Conservation (phyloP, 2,888 invertebrate species). For the Lepidochrysops patricia region DNA sequence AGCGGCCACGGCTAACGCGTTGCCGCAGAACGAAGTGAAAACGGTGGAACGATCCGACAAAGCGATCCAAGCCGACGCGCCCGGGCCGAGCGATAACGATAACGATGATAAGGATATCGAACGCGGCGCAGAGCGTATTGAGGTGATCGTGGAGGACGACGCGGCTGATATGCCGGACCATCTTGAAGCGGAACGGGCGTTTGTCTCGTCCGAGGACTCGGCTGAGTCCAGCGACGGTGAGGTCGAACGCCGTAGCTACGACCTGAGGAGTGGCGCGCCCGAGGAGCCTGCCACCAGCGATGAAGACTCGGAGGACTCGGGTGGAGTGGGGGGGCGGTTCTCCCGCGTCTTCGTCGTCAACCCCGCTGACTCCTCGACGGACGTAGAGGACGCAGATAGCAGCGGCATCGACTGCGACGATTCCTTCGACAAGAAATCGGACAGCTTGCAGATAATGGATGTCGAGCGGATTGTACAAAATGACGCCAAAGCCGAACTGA, state of each 20-base stretch:
- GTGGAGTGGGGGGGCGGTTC: conserved; percentile 73
- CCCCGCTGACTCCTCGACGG: conserved; percentile 75
- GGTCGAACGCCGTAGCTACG: conserved; percentile 60
- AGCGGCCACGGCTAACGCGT: conserved; percentile 54
- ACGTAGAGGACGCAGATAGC: conserved; percentile 74
- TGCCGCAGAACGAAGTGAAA: conserved; percentile 55
- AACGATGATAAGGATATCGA: conserved; percentile 54
- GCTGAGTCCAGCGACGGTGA: conserved; percentile 60
- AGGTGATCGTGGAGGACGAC: conserved; percentile 59
- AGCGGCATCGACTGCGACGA: conserved; percentile 78
- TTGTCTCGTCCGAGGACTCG: conserved; percentile 70
- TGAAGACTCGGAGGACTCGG: conserved; percentile 69
- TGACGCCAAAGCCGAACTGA: conserved; percentile 38
- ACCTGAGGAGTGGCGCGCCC: conserved; percentile 59
- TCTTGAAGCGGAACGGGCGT: conserved; percentile 70
- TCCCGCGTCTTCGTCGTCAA: conserved; percentile 81
- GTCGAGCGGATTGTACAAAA: conserved; percentile 43
- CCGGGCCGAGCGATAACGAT: conserved; percentile 56
- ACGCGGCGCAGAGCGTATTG: conserved; percentile 53
- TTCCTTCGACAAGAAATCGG: conserved; percentile 72
- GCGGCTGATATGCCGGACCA: conserved; percentile 60
- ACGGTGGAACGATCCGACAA: conserved; percentile 58
- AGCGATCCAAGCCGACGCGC: conserved; percentile 58
- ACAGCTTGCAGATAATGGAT: conserved; percentile 54
- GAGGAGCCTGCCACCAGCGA: conserved; percentile 65